These are phyloP conservation scores for Xiphydria camelus DNA, from an alignment of 2,888 invertebrate genomes.

Conservation along the genomic window DNA sequence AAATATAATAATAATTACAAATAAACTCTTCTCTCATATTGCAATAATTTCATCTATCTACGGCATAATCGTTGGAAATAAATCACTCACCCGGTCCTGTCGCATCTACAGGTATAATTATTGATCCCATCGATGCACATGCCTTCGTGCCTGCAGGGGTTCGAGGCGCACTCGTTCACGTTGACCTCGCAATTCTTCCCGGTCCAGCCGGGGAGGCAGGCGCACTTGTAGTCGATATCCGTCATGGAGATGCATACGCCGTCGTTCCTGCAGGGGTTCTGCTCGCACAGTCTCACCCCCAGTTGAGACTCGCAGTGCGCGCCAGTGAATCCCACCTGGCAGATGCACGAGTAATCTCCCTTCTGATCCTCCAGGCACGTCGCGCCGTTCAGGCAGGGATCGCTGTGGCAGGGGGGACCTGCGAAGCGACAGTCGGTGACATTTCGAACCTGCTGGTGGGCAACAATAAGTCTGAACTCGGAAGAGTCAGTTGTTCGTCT, in stretches of 20 bases:
- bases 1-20: no score
- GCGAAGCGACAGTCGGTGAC: no score
- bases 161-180: slow-evolving; percentile 75
- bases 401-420: slow-evolving; percentile 72
- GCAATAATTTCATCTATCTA: neutral
- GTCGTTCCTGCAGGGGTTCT: slow-evolving; percentile 78
- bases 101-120: slow-evolving; percentile 78
- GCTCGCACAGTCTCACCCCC: slow-evolving; percentile 71
- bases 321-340: slow-evolving; percentile 69
- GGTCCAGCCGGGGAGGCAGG: slow-evolving; percentile 64
- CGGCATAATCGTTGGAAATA: neutral
- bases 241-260: slow-evolving; percentile 73
- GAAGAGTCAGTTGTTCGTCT: no score
- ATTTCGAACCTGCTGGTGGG: no score
- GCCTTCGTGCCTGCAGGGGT: slow-evolving; percentile 74
- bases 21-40: no score
- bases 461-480: no score
- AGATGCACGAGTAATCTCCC: slow-evolving; percentile 74
- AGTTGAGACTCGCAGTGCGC: slow-evolving; percentile 74
- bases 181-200: slow-evolving; percentile 74
- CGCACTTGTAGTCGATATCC: slow-evolving; percentile 60
- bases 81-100: slow-evolving; percentile 64
- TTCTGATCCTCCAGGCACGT: slow-evolving; percentile 70
- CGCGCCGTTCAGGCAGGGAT: slow-evolving; percentile 75
- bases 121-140: slow-evolving; percentile 70